Evolutionary conservation across 2,888 invertebrate species (phyloP).

Genomic region (Heteromyza rotundicornis): DNA sequence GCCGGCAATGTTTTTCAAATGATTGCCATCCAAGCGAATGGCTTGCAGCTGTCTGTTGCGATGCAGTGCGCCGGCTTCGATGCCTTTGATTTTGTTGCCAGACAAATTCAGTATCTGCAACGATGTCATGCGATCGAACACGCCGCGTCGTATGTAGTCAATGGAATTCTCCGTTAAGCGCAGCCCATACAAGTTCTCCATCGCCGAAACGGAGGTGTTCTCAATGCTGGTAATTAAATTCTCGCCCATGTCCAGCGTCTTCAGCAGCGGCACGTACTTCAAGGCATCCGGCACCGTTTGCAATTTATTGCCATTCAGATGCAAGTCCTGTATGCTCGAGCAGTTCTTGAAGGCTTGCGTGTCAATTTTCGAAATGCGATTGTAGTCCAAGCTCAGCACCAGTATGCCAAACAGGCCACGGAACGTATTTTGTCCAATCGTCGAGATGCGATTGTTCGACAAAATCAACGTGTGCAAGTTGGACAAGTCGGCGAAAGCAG

Average conservation of each 20-base stretch:
- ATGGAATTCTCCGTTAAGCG: conserved; percentile 88
- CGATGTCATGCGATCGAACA: conserved; percentile 78
- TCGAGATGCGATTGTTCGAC: conserved; percentile 83
- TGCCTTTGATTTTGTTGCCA: conserved; percentile 78
- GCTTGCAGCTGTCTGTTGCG: conserved; percentile 81
- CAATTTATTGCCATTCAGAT: conserved; percentile 86
- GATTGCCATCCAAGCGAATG: conserved; percentile 86
- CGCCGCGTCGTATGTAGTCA: conserved; percentile 78
- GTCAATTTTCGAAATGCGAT: conserved; percentile 80
- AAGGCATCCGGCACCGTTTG: conserved; percentile 81
- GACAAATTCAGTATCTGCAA: conserved; percentile 88
- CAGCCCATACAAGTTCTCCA: conserved; percentile 85
- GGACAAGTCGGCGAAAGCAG: conserved; percentile 86
- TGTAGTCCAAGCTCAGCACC: conserved; percentile 83
- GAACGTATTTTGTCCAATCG: conserved; percentile 81
- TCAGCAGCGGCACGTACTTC: conserved; percentile 81
- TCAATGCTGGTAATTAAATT: conserved; percentile 84
- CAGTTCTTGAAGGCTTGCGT: conserved; percentile 87
- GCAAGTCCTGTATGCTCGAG: conserved; percentile 85
- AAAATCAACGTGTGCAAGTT: conserved; percentile 88
- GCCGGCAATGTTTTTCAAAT: conserved; percentile 80
- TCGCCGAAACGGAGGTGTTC: conserved; percentile 80
- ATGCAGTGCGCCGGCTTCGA: conserved; percentile 83
- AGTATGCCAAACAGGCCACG: conserved; percentile 86
- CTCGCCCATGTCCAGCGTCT: conserved; percentile 89